Evolutionary conservation across 1,140 invertebrate species (phyloP).

Genomic region (Melipona quadrifasciata): DNA sequence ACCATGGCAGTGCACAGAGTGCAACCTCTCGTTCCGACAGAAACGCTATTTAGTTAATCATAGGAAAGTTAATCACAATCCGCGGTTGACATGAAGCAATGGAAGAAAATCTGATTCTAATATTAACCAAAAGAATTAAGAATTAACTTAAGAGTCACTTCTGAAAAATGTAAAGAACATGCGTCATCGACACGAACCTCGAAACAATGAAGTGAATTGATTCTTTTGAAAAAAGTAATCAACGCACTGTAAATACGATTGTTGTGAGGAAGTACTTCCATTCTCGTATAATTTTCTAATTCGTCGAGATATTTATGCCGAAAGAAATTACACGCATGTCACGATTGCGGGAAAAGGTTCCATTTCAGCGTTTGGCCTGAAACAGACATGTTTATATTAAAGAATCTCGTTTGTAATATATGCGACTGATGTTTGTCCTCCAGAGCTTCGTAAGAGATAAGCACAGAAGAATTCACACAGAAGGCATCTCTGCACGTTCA

Average conservation of each 20-base stretch:
- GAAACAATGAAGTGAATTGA: constrained; percentile 40
- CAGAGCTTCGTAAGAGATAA: constrained; percentile 63
- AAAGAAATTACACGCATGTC: constrained; percentile 50
- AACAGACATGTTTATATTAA: constrained; percentile 68
- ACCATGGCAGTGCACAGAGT: constrained; percentile 79
- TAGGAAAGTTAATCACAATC: constrained; percentile 77
- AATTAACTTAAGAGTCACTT: neutral
- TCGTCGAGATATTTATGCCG: constrained; percentile 72
- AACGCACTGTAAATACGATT: constrained; percentile 67
- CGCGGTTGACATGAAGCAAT: constrained; percentile 37
- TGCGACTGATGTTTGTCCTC: constrained; percentile 71
- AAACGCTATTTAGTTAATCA: constrained; percentile 82
- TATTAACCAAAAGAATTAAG: neutral
- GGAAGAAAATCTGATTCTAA: constrained; percentile 34
- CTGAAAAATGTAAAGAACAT: neutral
- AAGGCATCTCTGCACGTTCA: constrained; percentile 81
- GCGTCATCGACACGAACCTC: constrained; percentile 16
- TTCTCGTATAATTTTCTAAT: constrained; percentile 79
- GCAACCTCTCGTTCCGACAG: constrained; percentile 78
- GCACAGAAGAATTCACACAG: constrained; percentile 81
- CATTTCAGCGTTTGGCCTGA: constrained; percentile 60
- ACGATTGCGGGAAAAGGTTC: constrained; percentile 64
- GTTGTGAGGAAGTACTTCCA: constrained; percentile 78
- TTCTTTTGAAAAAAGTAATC: constrained; percentile 48
- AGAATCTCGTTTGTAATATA: constrained; percentile 70